Evolutionary conservation across 92 coral and sea anemone genomes (phyloP), one percentile per base, ranked within the genome.

Genomic region (Bergia sp.): DNA sequence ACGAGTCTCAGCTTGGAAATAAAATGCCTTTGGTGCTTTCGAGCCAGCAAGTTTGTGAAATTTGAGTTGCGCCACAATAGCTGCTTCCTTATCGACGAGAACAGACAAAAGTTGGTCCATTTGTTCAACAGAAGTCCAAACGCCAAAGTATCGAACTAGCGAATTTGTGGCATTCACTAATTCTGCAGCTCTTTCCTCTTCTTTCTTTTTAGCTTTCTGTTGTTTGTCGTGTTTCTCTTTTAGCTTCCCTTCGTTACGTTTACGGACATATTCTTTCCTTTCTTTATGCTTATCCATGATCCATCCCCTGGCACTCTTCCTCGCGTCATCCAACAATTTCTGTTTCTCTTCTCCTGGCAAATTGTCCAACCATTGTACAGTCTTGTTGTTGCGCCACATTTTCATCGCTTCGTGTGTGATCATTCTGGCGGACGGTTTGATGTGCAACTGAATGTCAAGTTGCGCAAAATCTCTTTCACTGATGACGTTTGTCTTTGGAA

Each of bases 321-420:
- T 76, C n/a, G 80, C 50, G 80, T 76, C 80, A 76, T 76, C 80
- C 80, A 77, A 77, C 81, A 77, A 77, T 77, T 43, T 77, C 61
- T 77, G 81, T 77, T 77, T 77, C 50, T 77, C 81, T 77, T 77
- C 81, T 77, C 81, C 61, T 77, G 81, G 37, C 58, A 77, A 77
- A 77, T 20, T 77, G 81, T 43, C 81, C 61, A 77, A 44, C 37
- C 81, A 77, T 77, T 77, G 47, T 29, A 29, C 29, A 29, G 29
- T 29, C 29, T 29, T 29, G 29, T 29, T 29, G 29, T 29, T 29
- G 29, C 29, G 29, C 29, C 29, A 29, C 29, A 29, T 29, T 29
- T 0, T 29, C 29, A 29, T 29, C 29, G 29, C 29, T 29, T 29
- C 29, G 29, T 29, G 29, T 29, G 29, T 29, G 29, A 29, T 29